Evolutionary conservation across 1,140 invertebrate species (phyloP).

Genomic region (Ridgeia piscesae): DNA sequence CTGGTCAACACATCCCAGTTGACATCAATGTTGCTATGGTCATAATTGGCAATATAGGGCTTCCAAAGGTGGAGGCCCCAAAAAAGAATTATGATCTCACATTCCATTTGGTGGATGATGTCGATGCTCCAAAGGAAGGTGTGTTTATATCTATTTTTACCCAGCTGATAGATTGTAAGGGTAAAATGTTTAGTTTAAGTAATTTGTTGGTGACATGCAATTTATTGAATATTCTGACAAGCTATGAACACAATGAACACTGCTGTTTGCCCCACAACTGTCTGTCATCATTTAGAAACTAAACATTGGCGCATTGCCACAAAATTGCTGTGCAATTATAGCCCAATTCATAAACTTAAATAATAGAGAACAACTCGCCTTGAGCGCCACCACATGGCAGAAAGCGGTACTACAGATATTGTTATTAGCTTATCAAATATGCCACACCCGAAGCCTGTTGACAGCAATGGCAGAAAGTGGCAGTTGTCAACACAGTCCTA

Average conservation of each 20-base stretch:
- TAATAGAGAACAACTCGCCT: too few species aligned
- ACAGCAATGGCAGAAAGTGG: background rate
- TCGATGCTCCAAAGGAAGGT: background rate
- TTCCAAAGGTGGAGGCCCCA: background rate
- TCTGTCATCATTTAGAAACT: too few species aligned
- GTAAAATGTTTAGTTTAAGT: background rate
- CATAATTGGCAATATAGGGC: background rate
- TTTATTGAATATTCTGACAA: background rate
- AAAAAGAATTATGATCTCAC: background rate
- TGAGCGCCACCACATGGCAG: too few species aligned
- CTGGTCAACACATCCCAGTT: background rate
- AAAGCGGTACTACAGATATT: too few species aligned
- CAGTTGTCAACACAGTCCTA: background rate
- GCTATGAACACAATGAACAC: too few species aligned
- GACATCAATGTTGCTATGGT: background rate
- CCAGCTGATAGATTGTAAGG: background rate
- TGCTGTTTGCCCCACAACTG: too few species aligned
- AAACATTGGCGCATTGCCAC: too few species aligned
- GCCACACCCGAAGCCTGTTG: too few species aligned
- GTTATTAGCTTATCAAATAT: too few species aligned
- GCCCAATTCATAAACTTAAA: too few species aligned
- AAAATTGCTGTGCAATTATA: too few species aligned
- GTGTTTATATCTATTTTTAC: background rate
- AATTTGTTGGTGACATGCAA: background rate
- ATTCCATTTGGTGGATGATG: background rate